A percentile compares a stretch with the other conserved stretches of the same genome.
Evolutionary conservation across 2,888 invertebrate genomes (phyloP).

Genomic region (Luperina testacea): DNA sequence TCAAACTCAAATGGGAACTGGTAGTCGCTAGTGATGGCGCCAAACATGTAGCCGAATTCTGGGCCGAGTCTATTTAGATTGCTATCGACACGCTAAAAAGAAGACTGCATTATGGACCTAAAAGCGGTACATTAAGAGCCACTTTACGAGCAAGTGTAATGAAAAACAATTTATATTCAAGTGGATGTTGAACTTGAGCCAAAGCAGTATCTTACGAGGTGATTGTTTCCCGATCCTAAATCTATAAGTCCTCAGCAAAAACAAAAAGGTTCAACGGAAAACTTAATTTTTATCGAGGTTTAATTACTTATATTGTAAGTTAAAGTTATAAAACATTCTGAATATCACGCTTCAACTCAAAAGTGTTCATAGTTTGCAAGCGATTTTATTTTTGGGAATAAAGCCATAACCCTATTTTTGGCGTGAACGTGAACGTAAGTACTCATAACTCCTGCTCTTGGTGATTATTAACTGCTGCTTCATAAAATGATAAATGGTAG

Average conservation of each 20-base stretch:
- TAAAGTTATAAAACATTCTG: neutral
- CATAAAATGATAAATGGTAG: no score
- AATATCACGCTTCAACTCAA: neutral
- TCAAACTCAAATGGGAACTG: no score
- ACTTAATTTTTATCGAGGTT: neutral
- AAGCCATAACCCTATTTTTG: neutral
- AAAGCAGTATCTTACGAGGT: neutral
- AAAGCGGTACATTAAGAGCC: no score
- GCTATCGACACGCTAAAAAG: no score
- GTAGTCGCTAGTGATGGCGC: no score
- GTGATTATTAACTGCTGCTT: neutral
- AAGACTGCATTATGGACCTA: no score
- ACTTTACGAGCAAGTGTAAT: no score
- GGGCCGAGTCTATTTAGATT: no score
- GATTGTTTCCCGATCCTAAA: constrained; percentile 10
- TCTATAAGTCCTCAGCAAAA: constrained; percentile 23
- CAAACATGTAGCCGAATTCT: no score
- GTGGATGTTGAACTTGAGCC: neutral
- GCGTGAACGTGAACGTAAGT: no score
- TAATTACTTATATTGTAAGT: neutral
- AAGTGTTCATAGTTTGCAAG: neutral
- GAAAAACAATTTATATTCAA: neutral
- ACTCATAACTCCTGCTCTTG: neutral
- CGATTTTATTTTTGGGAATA: neutral
- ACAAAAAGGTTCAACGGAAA: neutral